Evolutionary conservation across 2,797 vertebrate genomes (phyloP).

Genomic region (Sitta carolinensis): DNA sequence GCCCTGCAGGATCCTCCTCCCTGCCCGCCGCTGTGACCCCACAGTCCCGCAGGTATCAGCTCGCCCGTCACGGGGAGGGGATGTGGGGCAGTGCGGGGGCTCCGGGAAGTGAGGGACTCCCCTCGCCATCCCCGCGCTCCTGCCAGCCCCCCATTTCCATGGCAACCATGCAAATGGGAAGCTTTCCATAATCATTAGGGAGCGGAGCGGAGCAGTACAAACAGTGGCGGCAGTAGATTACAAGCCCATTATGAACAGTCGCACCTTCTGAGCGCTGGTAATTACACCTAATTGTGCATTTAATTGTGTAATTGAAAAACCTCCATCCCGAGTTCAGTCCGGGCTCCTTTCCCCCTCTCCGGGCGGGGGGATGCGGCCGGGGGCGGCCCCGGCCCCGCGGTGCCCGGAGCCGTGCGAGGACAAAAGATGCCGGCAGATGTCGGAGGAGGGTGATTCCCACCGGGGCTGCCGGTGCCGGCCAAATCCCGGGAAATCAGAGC

Average conservation of each 20-base stretch:
- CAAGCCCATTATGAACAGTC: slow-evolving; percentile 77
- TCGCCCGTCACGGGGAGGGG: fast-evolving
- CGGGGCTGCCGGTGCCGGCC: not conserved
- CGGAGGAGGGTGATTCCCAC: not conserved
- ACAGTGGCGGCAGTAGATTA: slow-evolving; percentile 80
- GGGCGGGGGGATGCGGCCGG: fast-evolving
- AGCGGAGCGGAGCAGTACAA: slow-evolving; percentile 71
- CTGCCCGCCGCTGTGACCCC: fast-evolving
- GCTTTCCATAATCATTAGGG: slow-evolving; percentile 76
- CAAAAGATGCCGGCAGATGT: not conserved
- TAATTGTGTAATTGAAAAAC: slow-evolving; percentile 84
- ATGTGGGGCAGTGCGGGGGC: not conserved
- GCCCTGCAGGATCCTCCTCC: fast-evolving
- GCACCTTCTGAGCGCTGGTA: slow-evolving; percentile 75
- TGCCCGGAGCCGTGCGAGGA: not conserved
- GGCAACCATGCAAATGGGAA: slow-evolving; percentile 77
- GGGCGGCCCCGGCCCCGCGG: not conserved
- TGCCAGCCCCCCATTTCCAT: slow-evolving; percentile 72
- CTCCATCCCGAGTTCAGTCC: slow-evolving; percentile 62
- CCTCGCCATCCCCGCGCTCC: slow-evolving; percentile 26
- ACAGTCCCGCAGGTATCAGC: fast-evolving
- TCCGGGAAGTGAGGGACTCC: not conserved
- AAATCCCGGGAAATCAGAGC: not conserved
- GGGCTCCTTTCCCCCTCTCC: not conserved
- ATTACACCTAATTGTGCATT: slow-evolving; percentile 83